Evolutionary conservation across 2,113 vertebrate species (phyloP), one percentile per base, ranked within the genome.

Genomic region (Psettodes erumei): DNA sequence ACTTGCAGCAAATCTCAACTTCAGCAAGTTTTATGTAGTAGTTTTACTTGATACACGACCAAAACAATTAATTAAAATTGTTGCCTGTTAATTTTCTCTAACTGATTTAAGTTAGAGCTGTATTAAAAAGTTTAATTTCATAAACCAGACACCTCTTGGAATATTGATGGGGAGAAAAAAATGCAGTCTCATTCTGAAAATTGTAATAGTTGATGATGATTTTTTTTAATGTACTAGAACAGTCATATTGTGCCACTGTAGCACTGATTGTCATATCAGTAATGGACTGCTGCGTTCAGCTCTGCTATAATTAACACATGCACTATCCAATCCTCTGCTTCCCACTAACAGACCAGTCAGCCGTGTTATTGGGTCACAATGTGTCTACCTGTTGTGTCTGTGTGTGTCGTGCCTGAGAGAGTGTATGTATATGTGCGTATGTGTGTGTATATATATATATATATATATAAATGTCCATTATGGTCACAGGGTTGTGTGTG

Each of bases 401-500:
- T 84, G 63, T 8, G 38, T 71, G 38, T 60, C 40, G 47, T 71
- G 71, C 60, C 60, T 78, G 74, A 2, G 77, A 10, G 80, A n/a
- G 59, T 56, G 77, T 2, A 30, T 0, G 27, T 53, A 21, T 45
- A 21, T 33, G 58, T 28, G 67, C 70, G 12, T 81, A 54, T 79
- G 67, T 81, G 80, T 84, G 0, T 28, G 23, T 51, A 12, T 13
- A 6, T 40, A 12, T 40, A 13, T 40, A 12, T 40, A 12, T 40
- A 12, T 40, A 28, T 84, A 19, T 79, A 54, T 71, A 65, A 19
- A 61, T 60, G 62, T 88, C 33, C 55, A 75, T 82, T 77, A 81
- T 87, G 86, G 83, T 85, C 56, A 91, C 90, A 90, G 90, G 86
- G 83, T 91, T 78, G 71, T 45, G 54, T 77, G 63, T 79, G 81